These are phyloP conservation scores for Phycodurus eques DNA, from an alignment of 2,113 vertebrate species.

Conservation along the genomic window DNA sequence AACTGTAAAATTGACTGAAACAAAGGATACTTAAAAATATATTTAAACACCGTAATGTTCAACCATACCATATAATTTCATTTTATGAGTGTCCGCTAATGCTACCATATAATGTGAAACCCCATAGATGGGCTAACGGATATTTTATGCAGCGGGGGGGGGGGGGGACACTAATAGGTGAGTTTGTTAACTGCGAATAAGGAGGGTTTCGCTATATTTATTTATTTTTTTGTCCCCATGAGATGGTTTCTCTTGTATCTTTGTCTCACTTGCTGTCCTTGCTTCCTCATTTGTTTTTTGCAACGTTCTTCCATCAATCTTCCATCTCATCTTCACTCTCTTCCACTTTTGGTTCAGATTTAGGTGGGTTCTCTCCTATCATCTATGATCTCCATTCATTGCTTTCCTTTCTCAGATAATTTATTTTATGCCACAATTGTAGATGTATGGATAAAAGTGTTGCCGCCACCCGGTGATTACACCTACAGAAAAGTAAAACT, in stretches of 20 bases:
- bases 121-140: too few relatives aligned
- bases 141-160: too few relatives aligned
- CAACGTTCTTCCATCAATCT: constrained; percentile 31
- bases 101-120: too few relatives aligned
- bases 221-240: neutral
- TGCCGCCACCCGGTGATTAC: neutral
- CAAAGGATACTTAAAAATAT: neutral
- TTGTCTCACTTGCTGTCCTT: constrained; percentile 33
- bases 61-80: too few relatives aligned
- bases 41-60: too few relatives aligned
- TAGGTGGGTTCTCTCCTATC: constrained; percentile 57
- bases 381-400: neutral
- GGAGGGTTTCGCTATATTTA: neutral
- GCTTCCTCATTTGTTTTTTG: constrained; percentile 29
- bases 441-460: neutral
- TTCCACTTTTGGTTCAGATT: constrained; percentile 44
- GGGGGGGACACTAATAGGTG: too few relatives aligned
- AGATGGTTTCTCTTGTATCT: constrained; percentile 7
- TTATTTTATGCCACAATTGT: neutral
- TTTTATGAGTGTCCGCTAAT: too few relatives aligned
- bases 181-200: too few relatives aligned
- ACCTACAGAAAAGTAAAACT: neutral
- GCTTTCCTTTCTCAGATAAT: neutral
- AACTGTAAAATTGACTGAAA: too few relatives aligned
- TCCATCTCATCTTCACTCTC: constrained; percentile 42